Percentiles rank a stretch among this genome's conserved stretches.
Conservation (phyloP, 1,140 invertebrate genomes). For the Calosoma granatense region DNA sequence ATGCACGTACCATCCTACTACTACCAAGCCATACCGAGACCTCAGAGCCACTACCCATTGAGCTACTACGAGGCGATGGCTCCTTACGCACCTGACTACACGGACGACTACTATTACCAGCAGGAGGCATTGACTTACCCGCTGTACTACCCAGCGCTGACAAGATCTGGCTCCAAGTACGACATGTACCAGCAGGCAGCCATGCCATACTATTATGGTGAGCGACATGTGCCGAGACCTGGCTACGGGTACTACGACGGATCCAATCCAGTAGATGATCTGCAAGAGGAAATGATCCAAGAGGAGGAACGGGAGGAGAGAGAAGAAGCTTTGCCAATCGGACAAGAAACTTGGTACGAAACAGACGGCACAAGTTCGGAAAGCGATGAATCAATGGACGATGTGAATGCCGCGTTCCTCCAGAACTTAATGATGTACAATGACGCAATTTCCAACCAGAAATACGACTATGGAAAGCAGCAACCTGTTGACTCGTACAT, state of each 20-base stretch:
- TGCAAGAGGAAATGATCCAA: conserved; percentile 31
- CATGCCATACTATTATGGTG: conserved; percentile 35
- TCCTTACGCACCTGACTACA: conserved; percentile 42
- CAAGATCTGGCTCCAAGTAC: conserved; percentile 30
- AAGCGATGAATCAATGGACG: conserved; percentile 34
- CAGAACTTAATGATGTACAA: conserved; percentile 51
- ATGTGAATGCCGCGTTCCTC: conserved; percentile 49
- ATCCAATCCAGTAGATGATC: conserved; percentile 32
- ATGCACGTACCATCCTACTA: conserved; percentile 10
- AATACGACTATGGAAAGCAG: conserved; percentile 26
- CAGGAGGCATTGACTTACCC: conserved; percentile 30
- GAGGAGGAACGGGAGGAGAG: conserved; percentile 39
- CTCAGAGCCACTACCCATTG: conserved; percentile 26
- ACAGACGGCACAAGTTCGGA: conserved; percentile 33
- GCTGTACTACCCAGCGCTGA: conserved; percentile 29
- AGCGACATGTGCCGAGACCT: conserved; percentile 23
- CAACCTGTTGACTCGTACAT: conserved; percentile 19
- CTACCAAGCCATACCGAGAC: conserved; percentile 19
- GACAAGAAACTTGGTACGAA: conserved; percentile 50
- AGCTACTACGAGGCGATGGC: conserved; percentile 34
- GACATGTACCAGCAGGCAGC: conserved; percentile 35
- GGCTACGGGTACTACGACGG: conserved; percentile 33
- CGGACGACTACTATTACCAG: conserved; percentile 42
- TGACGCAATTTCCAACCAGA: conserved; percentile 38
- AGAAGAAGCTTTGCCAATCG: conserved; percentile 43